Percentiles rank a stretch among this genome's conserved stretches.
phyloP scores from a whole-genome alignment of 2,113 vertebrate genomes.

The Laticauda colubrina region DNA sequence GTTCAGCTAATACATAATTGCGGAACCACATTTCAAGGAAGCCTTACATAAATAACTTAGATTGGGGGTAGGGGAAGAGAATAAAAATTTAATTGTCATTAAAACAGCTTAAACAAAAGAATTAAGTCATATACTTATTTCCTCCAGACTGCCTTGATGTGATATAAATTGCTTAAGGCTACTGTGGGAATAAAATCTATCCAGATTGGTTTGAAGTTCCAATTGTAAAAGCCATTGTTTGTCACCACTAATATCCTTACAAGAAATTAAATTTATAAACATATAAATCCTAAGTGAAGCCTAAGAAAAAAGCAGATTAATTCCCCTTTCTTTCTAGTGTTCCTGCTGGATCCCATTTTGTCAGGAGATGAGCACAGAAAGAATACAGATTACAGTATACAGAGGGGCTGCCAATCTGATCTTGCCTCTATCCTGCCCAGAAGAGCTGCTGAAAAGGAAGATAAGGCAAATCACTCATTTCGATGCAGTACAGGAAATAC shows the following conservation, averaged over 20 bases:
- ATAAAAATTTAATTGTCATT: slow-evolving; percentile 42
- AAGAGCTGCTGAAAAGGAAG: background rate
- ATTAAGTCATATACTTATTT: slow-evolving; percentile 34
- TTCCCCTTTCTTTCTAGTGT: background rate
- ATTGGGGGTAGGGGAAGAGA: background rate
- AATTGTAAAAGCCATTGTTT: background rate
- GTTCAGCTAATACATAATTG: slow-evolving; percentile 7
- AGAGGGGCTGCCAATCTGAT: background rate
- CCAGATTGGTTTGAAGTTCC: slow-evolving; percentile 8
- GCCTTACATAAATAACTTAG: slow-evolving; percentile 37
- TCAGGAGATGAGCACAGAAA: background rate
- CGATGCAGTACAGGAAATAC: slow-evolving; percentile 7
- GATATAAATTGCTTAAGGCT: slow-evolving; percentile 12
- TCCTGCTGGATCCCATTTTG: background rate
- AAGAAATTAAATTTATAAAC: slow-evolving; percentile 17
- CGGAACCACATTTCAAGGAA: slow-evolving; percentile 4
- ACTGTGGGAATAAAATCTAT: slow-evolving; percentile 8
- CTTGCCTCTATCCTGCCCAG: background rate
- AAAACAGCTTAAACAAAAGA: slow-evolving; percentile 57
- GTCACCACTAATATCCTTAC: slow-evolving; percentile 5
- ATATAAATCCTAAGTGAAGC: background rate
- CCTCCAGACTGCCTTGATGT: slow-evolving; percentile 13
- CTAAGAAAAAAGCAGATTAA: slow-evolving; percentile 6
- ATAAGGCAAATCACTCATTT: background rate
- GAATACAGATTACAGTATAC: background rate